Percentiles rank a stretch among this genome's conserved stretches.
These are phyloP conservation scores for Steinernema scapterisci DNA, from an alignment of 2,888 invertebrate genomes.

Conservation along the genomic window DNA sequence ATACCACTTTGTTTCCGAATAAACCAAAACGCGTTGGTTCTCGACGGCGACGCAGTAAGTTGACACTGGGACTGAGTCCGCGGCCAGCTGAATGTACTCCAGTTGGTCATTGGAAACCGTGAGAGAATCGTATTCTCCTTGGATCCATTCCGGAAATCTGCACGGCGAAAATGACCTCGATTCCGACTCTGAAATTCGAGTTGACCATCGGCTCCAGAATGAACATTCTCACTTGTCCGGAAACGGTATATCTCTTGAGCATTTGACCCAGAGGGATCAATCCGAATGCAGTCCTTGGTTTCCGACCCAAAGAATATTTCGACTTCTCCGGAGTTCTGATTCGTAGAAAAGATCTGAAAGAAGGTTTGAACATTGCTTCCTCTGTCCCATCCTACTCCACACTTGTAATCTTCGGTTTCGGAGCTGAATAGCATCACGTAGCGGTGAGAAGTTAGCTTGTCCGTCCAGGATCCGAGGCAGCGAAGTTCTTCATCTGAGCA, in stretches of 20 bases:
- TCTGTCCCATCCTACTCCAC: conserved; percentile 41
- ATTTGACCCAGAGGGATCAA: neutral
- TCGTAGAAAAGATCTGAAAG: neutral
- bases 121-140: conserved; percentile 54
- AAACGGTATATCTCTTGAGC: conserved; percentile 34
- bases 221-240: conserved; percentile 23
- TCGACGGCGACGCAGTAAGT: conserved; percentile 53
- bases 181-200: conserved; percentile 28
- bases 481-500: conserved; percentile 46
- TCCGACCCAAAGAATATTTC: neutral
- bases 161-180: conserved; percentile 48
- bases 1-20: conserved; percentile 42
- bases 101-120: conserved; percentile 45
- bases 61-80: conserved; percentile 49
- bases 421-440: conserved; percentile 49
- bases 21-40: conserved; percentile 52
- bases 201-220: neutral
- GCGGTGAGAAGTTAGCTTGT: conserved; percentile 4
- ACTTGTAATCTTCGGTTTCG: conserved; percentile 56
- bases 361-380: neutral
- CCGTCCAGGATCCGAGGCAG: conserved; percentile 50
- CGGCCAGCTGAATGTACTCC: conserved; percentile 42
- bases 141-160: conserved; percentile 54
- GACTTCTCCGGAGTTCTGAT: neutral
- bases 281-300: neutral